Percentiles rank a stretch among this genome's conserved stretches.
Conservation (phyloP, 2,888 invertebrate genomes). For the Eupithecia centaureata region DNA sequence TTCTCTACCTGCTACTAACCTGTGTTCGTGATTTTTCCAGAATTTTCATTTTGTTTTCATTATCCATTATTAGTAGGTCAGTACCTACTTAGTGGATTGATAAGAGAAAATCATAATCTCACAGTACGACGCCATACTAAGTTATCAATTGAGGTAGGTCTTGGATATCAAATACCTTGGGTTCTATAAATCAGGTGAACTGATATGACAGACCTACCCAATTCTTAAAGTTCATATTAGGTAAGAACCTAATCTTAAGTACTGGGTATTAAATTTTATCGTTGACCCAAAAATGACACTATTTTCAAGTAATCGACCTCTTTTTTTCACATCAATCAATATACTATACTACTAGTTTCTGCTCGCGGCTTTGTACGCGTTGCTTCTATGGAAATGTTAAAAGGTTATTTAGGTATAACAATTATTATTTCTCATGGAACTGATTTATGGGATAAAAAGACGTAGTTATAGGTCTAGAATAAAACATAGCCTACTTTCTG, state of each 20-base stretch:
- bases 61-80: background rate
- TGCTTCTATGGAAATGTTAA: no score
- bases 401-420: no score
- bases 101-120: background rate
- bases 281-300: background rate
- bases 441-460: no score
- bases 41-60: no score
- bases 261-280: background rate
- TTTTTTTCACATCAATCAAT: no score
- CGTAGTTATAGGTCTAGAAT: no score
- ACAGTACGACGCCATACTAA: background rate
- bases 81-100: background rate
- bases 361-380: no score
- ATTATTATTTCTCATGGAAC: no score
- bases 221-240: background rate
- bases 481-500: no score
- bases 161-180: background rate
- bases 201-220: background rate
- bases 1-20: no score
- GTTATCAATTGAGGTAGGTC: conserved; percentile 1
- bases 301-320: background rate
- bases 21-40: no score
- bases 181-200: background rate
- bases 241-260: background rate
- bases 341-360: no score